Evolutionary conservation across 2,888 invertebrate species (phyloP), one percentile per base, ranked within the genome.

Genomic region (Crocallis elinguaria): DNA sequence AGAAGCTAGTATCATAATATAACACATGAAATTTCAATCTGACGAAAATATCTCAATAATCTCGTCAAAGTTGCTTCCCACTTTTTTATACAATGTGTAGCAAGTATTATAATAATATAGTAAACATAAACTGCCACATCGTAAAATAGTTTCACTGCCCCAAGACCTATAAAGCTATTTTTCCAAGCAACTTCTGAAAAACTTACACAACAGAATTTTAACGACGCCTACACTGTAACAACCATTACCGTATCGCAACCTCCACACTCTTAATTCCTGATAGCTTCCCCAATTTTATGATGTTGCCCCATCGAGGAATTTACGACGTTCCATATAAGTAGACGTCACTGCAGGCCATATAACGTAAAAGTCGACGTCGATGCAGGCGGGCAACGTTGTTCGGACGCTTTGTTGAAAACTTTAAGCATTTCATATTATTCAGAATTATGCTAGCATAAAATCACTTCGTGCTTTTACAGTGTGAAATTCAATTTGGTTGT

Each of bases 401-500:
- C 4, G 37, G 9, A 30, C 42, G 45, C 62, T 50, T 62, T 61
- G 66, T 67, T 64, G 53, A 48, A 65, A 67, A 69, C 64, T 70
- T 69, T 63, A 68, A 64, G 68, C 67, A 66, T 62, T 63, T 63
- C 63, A 61, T 62, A 69, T 71, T 66, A 66, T 64, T 56, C 58
- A 49, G 60, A 62, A 68, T 67, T 62, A 76, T 67, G 67, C 64
- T 46, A 53, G 64, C 66, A 62, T 69, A 70, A 73, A 76, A 71
- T 68, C 67, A 70, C 70, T 73, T 70, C 57, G 61, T 49, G 64
- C 67, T 69, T 69, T 72, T 69, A 73, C 65, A 58, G 67, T 66
- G 70, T 67, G 53, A 71, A 70, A 75, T 75, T 71, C 69, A 73
- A 73, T 74, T 73, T 70, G 45, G 62, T 66, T 68, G 72, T 67